Percentiles rank a stretch among this genome's conserved stretches.
phyloP scores from a whole-genome alignment of 2,113 vertebrate species.

The Nibea albiflora region DNA sequence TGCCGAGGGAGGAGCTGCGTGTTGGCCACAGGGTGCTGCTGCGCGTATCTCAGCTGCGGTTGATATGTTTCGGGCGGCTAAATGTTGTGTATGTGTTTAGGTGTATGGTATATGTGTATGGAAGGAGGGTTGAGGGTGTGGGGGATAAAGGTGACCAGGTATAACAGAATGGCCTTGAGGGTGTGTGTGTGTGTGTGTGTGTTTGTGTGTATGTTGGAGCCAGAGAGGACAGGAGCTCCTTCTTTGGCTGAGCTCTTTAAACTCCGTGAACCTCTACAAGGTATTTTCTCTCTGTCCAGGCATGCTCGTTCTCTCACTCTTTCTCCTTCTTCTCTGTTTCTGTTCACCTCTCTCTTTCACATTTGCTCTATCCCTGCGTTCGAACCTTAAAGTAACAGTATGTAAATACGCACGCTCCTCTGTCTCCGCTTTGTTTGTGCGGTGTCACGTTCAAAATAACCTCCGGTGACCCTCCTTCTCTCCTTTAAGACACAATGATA shows the following conservation, averaged over 20 bases:
- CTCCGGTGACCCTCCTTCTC: constrained; percentile 22
- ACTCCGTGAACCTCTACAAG: constrained; percentile 78
- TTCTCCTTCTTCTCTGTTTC: constrained; percentile 58
- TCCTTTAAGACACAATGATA: constrained; percentile 49
- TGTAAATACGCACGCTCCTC: constrained; percentile 43
- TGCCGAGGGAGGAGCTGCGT: constrained; percentile 67
- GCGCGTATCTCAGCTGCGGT: constrained; percentile 23
- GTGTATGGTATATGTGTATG: constrained; percentile 29
- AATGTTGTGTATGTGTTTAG: constrained; percentile 42
- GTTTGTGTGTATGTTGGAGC: constrained; percentile 47
- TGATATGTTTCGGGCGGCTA: constrained; percentile 43
- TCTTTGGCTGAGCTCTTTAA: constrained; percentile 79
- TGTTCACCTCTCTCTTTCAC: constrained; percentile 66
- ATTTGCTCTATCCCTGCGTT: constrained; percentile 57
- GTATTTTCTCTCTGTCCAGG: constrained; percentile 84
- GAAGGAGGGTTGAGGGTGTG: constrained; percentile 43
- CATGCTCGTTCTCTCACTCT: constrained; percentile 75
- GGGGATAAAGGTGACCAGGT: constrained; percentile 84
- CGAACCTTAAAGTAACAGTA: constrained; percentile 38
- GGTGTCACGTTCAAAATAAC: constrained; percentile 56
- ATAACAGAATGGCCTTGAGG: constrained; percentile 78
- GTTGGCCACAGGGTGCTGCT: constrained; percentile 64
- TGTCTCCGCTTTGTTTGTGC: constrained; percentile 44
- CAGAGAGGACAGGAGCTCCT: constrained; percentile 78
- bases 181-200: constrained; percentile 59